Conservation (phyloP, 2,797 vertebrate genomes). For the Eutrigla gurnardus region DNA sequence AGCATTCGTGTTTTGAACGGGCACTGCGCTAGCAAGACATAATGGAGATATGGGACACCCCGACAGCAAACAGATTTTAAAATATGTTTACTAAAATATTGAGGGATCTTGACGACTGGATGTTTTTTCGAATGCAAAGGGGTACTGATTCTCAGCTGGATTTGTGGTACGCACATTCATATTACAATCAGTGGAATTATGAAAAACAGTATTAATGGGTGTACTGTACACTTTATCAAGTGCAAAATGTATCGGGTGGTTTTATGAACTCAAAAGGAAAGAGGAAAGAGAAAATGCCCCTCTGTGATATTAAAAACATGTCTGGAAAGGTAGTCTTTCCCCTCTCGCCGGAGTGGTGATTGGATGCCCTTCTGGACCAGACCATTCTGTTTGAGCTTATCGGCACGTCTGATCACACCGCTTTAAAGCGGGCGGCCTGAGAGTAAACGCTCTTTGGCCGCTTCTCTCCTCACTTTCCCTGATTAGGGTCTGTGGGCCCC, state of each 20-base stretch:
- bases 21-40: background rate
- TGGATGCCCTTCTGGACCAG: conserved; percentile 54
- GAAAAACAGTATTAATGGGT: background rate
- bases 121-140: background rate
- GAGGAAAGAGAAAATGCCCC: conserved; percentile 2
- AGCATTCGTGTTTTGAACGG: too few species aligned
- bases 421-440: conserved; percentile 62
- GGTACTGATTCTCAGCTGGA: background rate
- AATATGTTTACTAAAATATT: background rate
- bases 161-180: background rate
- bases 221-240: background rate
- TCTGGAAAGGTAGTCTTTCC: conserved; percentile 19
- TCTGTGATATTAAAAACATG: conserved; percentile 20
- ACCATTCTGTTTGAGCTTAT: conserved; percentile 61
- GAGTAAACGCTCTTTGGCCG: conserved; percentile 56
- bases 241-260: background rate
- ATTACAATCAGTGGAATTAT: conserved; percentile 1
- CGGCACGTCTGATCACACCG: conserved; percentile 53
- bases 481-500: conserved; percentile 52
- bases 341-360: conserved; percentile 35
- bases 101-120: background rate
- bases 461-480: conserved; percentile 40
- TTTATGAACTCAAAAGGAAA: conserved; percentile 11
- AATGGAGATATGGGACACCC: background rate
- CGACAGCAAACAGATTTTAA: background rate